Base-by-base conservation (phyloP, 2,113 vertebrate species). In the Tonatia bakeri region DNA sequence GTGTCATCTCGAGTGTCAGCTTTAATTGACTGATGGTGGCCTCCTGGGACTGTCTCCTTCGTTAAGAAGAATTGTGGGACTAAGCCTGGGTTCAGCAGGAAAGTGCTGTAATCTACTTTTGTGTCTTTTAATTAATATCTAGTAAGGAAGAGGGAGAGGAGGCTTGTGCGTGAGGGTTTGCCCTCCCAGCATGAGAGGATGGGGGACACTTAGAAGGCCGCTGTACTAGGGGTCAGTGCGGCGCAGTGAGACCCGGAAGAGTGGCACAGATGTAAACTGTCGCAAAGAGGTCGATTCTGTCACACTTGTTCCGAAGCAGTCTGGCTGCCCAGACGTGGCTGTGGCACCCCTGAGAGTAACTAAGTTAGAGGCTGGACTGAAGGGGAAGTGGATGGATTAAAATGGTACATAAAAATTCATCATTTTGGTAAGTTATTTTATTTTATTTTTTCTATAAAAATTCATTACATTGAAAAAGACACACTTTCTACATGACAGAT, bases 401-500 rank as follows among this genome's bases (percentile, higher is more conserved):
- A 64, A 64, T 64, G 61, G 61, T 64, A 31, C 61, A 31, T 26
- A 64, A 31, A 64, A 64, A 31, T 31, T 64, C 61, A 64, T 64
- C 61, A 14, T 61, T 61, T 61, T 26, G 24, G 59, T 61, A 26
- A 61, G 26, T 61, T 8, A 36, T 79, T 4, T 5, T 59, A 59
- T 61, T 61, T 59, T 56, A 1, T 56, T 26, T 61, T 61, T 61
- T 61, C 99, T 99, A 94, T 2, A 81, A 97, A 96, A 96, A 97
- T 5, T 14, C 70, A 96, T 90, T 85, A 88, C 69, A 72, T 94
- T 94, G 26, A 72, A 17, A 94, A 80, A 86, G 6, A 81, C 76
- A 43, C 4, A 65, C 4, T 88, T 61, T 61, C 76, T 64, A 52
- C 3, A 1, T 26, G 90, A 87, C 59, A 61, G 33, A 90, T 11